Percentiles rank a stretch among this genome's conserved stretches.
These are phyloP conservation scores for Orthonychiurus folsomi DNA, from an alignment of 2,888 invertebrate species.

Conservation along the genomic window DNA sequence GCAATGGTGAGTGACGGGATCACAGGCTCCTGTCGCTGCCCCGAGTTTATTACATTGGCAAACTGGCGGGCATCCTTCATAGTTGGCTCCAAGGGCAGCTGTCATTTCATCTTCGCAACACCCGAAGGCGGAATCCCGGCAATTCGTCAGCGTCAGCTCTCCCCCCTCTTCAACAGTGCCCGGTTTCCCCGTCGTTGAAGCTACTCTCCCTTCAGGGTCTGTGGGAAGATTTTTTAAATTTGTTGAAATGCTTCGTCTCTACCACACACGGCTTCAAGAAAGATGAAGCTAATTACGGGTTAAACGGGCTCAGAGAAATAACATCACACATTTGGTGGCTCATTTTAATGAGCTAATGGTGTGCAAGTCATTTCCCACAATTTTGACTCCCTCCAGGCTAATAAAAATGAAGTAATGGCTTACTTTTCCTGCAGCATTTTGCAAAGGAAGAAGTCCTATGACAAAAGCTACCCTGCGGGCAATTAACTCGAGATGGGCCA, in stretches of 20 bases:
- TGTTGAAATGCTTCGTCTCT: no score
- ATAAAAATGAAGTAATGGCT: conserved; percentile 21
- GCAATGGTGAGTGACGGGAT: conserved; percentile 67
- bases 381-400: background rate
- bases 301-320: no score
- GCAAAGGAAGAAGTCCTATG: conserved; percentile 74
- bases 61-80: conserved; percentile 64
- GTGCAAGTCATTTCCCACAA: background rate
- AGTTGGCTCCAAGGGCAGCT: conserved; percentile 61
- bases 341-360: no score
- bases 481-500: conserved; percentile 66
- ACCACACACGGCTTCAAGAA: no score
- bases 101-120: conserved; percentile 65
- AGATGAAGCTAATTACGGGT: no score
- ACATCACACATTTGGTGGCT: no score
- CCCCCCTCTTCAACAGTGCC: no score
- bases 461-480: conserved; percentile 73
- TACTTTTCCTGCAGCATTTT: conserved; percentile 78
- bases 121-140: conserved; percentile 50
- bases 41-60: conserved; percentile 74
- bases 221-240: no score
- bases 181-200: no score
- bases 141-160: no score
- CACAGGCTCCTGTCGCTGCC: conserved; percentile 58
- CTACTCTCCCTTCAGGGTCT: no score